A percentile compares a stretch with the other conserved stretches of the same genome.
Conservation (phyloP, 1,140 invertebrate genomes). For the Eubasilissa regina region DNA sequence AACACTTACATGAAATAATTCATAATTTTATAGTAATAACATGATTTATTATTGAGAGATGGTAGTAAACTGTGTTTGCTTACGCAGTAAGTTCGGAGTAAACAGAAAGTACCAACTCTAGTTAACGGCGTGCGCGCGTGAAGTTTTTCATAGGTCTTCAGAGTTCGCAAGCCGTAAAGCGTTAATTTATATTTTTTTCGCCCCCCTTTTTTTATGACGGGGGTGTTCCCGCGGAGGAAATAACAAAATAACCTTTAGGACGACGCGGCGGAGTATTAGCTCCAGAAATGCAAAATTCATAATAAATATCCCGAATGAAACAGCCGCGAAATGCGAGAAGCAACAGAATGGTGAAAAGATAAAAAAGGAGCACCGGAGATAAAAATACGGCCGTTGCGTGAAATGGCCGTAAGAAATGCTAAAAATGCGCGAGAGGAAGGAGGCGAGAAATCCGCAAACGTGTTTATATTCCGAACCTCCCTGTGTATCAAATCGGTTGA, state of each 20-base stretch:
- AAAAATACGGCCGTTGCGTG: slow-evolving; percentile 51
- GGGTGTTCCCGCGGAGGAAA: slow-evolving; percentile 32
- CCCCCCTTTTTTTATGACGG: slow-evolving; percentile 26
- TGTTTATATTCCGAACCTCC: slow-evolving; percentile 31
- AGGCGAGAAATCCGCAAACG: slow-evolving; percentile 20
- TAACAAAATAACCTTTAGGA: slow-evolving; percentile 48
- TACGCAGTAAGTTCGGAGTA: no score
- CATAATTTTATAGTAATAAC: no score
- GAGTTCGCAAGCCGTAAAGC: slow-evolving; percentile 50
- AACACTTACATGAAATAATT: no score
- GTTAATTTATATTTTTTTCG: slow-evolving; percentile 54
- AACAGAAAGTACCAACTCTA: no score
- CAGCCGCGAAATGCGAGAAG: slow-evolving; percentile 48
- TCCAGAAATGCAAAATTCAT: slow-evolving; percentile 56
- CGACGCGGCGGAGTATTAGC: slow-evolving; percentile 27
- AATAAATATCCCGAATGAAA: slow-evolving; percentile 57
- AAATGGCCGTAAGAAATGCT: slow-evolving; percentile 46
- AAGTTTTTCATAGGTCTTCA: slow-evolving; percentile 2
- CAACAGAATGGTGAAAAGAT: slow-evolving; percentile 46
- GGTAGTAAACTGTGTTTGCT: no score
- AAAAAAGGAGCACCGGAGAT: slow-evolving; percentile 50
- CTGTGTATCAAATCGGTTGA: slow-evolving; percentile 37
- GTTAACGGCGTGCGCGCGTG: not conserved
- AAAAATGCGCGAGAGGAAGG: slow-evolving; percentile 20
- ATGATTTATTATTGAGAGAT: no score